These are phyloP conservation scores for Nasonovia ribisnigri DNA, from an alignment of 2,888 invertebrate genomes.

Conservation along the genomic window DNA sequence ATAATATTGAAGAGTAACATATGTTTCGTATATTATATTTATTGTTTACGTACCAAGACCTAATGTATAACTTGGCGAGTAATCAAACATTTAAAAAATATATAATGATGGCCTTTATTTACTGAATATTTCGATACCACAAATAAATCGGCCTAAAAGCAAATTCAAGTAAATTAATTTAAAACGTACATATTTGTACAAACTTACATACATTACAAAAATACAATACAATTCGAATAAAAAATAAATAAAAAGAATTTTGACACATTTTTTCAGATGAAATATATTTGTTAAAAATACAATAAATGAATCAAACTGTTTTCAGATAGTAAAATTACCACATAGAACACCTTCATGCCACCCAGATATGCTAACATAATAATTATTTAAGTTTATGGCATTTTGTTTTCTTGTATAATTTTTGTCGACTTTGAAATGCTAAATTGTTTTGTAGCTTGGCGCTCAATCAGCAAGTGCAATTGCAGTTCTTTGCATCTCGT, in stretches of 20 bases:
- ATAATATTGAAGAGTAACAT: background rate
- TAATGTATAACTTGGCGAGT: background rate
- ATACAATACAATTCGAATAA: background rate
- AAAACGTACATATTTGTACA: no score
- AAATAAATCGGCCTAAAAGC: background rate
- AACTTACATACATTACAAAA: no score
- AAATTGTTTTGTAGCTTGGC: constrained; percentile 8
- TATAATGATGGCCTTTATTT: background rate
- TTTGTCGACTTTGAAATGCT: background rate
- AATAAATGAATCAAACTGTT: background rate
- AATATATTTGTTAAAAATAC: background rate
- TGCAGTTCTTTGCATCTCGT: background rate
- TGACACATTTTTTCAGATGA: background rate
- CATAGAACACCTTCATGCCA: background rate
- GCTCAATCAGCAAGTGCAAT: background rate
- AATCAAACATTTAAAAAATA: constrained; percentile 15
- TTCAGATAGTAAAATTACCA: background rate
- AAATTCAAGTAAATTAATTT: background rate
- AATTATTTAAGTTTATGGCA: background rate
- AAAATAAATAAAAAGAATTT: background rate
- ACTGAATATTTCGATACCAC: background rate
- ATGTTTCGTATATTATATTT: background rate
- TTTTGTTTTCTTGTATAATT: constrained; percentile 1
- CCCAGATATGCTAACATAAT: background rate
- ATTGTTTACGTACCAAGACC: background rate